These are phyloP conservation scores for Phaetusa simplex DNA, from an alignment of 2,113 vertebrate genomes.

Conservation along the genomic window DNA sequence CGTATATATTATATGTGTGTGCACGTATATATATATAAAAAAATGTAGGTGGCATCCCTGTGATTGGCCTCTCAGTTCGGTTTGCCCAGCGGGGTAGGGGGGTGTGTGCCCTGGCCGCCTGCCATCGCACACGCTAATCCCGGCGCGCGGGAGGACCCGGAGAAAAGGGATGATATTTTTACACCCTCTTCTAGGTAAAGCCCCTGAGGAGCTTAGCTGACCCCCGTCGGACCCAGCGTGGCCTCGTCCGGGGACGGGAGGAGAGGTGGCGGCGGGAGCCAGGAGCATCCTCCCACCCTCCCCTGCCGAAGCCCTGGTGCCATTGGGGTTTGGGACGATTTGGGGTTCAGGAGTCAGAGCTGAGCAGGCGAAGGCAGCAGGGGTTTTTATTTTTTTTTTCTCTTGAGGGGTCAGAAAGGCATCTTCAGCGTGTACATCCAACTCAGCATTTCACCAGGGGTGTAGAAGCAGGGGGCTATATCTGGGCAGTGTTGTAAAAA, in stretches of 20 bases:
- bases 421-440: neutral
- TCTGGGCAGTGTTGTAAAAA: neutral
- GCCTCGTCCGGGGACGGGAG: neutral
- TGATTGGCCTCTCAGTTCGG: neutral
- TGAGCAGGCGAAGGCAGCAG: neutral
- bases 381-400: neutral
- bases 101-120: neutral
- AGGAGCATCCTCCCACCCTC: neutral
- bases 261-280: neutral
- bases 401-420: neutral
- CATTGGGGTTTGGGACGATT: fast-evolving
- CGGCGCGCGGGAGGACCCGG: neutral
- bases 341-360: neutral
- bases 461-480: neutral
- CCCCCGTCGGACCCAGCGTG: neutral
- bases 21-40: neutral
- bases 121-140: neutral
- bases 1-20: neutral
- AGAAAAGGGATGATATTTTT: neutral
- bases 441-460: neutral
- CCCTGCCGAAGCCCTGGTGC: neutral
- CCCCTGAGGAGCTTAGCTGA: slow-evolving; percentile 15
- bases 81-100: neutral
- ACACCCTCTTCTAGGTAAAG: neutral
- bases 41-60: neutral